A percentile compares a stretch with the other conserved stretches of the same genome.
Conservation (phyloP, 2,113 vertebrate genomes). For the Petroica traversi region DNA sequence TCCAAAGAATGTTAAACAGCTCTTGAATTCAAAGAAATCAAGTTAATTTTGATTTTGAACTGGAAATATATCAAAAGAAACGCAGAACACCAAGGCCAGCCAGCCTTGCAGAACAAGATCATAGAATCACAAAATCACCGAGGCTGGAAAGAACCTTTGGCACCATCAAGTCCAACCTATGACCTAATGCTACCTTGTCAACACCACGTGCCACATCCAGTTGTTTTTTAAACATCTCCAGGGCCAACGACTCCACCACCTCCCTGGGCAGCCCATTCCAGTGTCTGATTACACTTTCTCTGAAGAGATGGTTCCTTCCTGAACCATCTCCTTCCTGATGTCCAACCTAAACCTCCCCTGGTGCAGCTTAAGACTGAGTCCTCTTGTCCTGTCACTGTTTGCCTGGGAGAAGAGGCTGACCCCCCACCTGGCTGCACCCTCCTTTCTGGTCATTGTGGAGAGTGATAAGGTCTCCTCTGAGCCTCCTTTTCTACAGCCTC, state of each 20-base stretch:
- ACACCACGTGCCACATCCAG: neutral
- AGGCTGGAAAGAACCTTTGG: neutral
- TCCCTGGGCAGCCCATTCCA: neutral
- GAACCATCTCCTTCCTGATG: neutral
- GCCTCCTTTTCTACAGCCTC: neutral
- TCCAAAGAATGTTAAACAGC: neutral
- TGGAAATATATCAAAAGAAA: neutral
- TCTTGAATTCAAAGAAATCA: neutral
- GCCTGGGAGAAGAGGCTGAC: rapidly evolving
- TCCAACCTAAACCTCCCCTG: neutral
- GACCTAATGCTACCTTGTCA: neutral
- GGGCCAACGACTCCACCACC: neutral
- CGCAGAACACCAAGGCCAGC: neutral
- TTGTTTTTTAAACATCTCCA: neutral
- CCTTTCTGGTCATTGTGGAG: neutral
- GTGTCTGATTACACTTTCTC: neutral
- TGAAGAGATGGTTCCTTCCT: too few species aligned
- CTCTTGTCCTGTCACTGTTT: neutral
- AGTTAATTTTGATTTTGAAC: neutral
- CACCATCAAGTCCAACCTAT: neutral
- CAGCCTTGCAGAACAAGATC: neutral
- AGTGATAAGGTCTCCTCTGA: neutral
- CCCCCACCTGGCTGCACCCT: neutral
- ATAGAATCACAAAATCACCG: neutral
- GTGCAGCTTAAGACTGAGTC: neutral